Base-by-base conservation (phyloP, 2,113 vertebrate genomes). In the Xyliphius kryptos region DNA sequence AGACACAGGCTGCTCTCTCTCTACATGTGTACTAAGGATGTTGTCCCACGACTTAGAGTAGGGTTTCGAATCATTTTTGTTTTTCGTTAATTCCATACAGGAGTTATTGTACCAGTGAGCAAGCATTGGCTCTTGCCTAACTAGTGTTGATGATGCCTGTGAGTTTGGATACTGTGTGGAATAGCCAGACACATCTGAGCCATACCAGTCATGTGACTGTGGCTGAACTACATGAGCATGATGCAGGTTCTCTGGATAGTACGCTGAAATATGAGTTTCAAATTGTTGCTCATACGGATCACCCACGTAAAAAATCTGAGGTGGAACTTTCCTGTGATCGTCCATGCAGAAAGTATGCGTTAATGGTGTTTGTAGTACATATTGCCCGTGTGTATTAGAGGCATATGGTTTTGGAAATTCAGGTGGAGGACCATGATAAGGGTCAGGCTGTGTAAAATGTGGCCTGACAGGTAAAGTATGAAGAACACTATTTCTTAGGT, bases 31-130 rank as follows among this genome's bases (percentile, higher is more conserved):
- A 0, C 90, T 89, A 40, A 98, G 85, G 68, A 98, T 97, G 74
- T 97, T 95, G 75, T 98, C 95, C 94, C 95, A 98, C 36, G 95
- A 98, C 64, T 91, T 91, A 32, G 94, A 98, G 74, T 95, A 91
- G 50, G 89, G 87, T 78, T 91, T 91, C 12, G 83, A 87, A 38
- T 97, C 93, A 10, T 85, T 82, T 46, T 78, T 87, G 15, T 90
- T 79, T 74, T 86, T 85, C 3, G 82, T 80, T 1, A 86, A 81
- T 44, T 89, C 89, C 9, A 88, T 72, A n/a, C 90, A 89, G 0
- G 89, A 86, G 76, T 82, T 87, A 19, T 82, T 75, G 1, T 91
- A 91, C 89, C 91, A 92, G n/a, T 88, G 79, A 17, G 89, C 79
- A 26, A 83, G 71, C 70, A 80, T 80, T 21, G 91, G 82, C 15